Evolutionary conservation across 2,797 vertebrate genomes (phyloP), one percentile per base, ranked within the genome.

Genomic region (Tamandua tetradactyla): DNA sequence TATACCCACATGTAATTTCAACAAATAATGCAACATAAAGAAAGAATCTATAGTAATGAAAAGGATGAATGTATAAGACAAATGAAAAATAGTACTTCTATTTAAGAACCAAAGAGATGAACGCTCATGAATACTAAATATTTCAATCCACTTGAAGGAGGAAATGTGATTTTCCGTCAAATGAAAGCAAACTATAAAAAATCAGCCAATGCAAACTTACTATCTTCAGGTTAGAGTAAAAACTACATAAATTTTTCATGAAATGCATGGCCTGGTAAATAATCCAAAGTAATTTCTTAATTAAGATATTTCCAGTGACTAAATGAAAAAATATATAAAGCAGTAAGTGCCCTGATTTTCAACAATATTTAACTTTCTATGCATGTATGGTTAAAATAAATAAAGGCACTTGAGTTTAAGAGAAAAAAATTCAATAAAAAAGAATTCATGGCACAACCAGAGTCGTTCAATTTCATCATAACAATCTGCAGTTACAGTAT

Each of bases 1-100:
- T 47, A 86, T 55, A 89, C 71, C 87, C 76, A 91, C 40, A 95
- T 68, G 72, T 85, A 94, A 94, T 95, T 52, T 93, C 88, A 92
- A 88, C 92, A 95, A 96, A 76, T 87, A 96, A 87, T 85, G 94
- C 80, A n/a, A 93, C 55, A 64, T 80, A 87, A 91, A 96, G 68
- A 71, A 81, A 91, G 75, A 81, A 94, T 89, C 61, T 76, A 88
- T 81, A 97, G 92, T 87, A 96, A 97, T 92, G 62, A 83, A 96
- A 97, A 92, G n/a, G 52, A 2, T 86, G 95, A 96, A 47, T 91
- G 87, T 83, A 61, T 94, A 79, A 86, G 94, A 89, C 78, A 96
- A 96, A 97, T 97, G 97, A 98, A 96, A 95, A 97, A 98, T 89
- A 97, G 92, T 75, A 93, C 95, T 96, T 96, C 95, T 95, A 87